These are phyloP conservation scores for Antheraea mylitta DNA, from an alignment of 1,140 invertebrate genomes.

Conservation along the genomic window DNA sequence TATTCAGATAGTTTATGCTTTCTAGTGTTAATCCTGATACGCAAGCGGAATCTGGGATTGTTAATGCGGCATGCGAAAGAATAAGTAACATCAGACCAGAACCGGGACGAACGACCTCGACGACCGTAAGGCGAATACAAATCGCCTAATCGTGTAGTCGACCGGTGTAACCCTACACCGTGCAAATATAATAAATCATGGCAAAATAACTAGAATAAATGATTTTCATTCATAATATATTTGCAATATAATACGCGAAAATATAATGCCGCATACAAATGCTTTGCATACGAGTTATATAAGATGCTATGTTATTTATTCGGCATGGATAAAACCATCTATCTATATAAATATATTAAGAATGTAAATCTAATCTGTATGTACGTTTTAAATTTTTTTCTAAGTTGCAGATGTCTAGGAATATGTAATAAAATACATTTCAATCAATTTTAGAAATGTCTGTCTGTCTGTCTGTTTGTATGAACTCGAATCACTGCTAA, in stretches of 20 bases:
- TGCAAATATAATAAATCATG: constrained; percentile 36
- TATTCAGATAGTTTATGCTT: constrained; percentile 51
- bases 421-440: too few species aligned
- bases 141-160: constrained; percentile 50
- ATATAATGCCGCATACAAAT: not conserved
- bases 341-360: not conserved
- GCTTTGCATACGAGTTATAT: not conserved
- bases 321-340: constrained; percentile 24
- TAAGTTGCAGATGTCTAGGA: too few species aligned
- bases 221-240: constrained; percentile 24
- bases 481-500: too few species aligned
- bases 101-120: constrained; percentile 75
- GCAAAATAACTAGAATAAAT: constrained; percentile 29
- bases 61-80: constrained; percentile 57
- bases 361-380: too few species aligned
- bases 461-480: too few species aligned
- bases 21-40: constrained; percentile 63
- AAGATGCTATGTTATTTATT: constrained; percentile 8
- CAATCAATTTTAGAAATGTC: too few species aligned
- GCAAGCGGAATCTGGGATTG: constrained; percentile 55
- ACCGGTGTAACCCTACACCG: constrained; percentile 29
- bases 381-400: too few species aligned
- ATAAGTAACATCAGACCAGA: constrained; percentile 58
- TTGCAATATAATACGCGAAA: constrained; percentile 24
- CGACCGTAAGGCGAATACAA: constrained; percentile 63